Evolutionary conservation across 2,113 vertebrate species (phyloP), one percentile per base, ranked within the genome.

Genomic region (Rhea pennata): DNA sequence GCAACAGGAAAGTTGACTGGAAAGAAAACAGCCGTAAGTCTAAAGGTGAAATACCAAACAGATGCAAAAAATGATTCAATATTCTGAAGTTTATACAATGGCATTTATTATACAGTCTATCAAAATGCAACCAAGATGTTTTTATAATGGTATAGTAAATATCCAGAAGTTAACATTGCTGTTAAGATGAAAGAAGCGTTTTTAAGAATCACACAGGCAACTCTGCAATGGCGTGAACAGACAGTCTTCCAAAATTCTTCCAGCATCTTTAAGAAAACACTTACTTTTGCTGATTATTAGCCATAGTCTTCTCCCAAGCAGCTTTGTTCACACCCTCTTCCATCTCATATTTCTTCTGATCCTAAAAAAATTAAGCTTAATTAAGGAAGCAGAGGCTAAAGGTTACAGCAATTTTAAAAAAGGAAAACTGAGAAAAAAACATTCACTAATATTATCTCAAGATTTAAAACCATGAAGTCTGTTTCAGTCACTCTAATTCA

Each of bases 291-390:
- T 99, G 98, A 64, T 99, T 98, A 96, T 98, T 99, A 62, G 95
- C 92, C 96, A 99, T 98, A 77, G 99, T 99, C 97, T 99, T 99
- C 95, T 99, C 98, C 99, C 99, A 99, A 1, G 98, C 98, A 85
- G 96, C 97, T 98, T 98, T 99, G 97, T 98, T 99, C 66, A 98
- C 97, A 95, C 96, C 97, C 93, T 99, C 99, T 88, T 99, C 99
- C 21, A 97, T 92, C 95, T 99, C 98, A 39, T 99, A 99, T 95
- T 99, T 99, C 54, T 98, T 97, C 96, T 99, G 99, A 93, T 99
- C 99, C 99, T 99, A 93, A 81, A 95, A 88, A 42, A 96, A 69
- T 53, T 6, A 29, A 64, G 36, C 15, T 36, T 62, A 90, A 50
- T 71, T 71, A 92, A 87, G 36, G 22, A 81, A 77, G 16, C 22